These are phyloP conservation scores for Babyrousa celebensis DNA, from an alignment of 2,797 vertebrate genomes.

Conservation along the genomic window DNA sequence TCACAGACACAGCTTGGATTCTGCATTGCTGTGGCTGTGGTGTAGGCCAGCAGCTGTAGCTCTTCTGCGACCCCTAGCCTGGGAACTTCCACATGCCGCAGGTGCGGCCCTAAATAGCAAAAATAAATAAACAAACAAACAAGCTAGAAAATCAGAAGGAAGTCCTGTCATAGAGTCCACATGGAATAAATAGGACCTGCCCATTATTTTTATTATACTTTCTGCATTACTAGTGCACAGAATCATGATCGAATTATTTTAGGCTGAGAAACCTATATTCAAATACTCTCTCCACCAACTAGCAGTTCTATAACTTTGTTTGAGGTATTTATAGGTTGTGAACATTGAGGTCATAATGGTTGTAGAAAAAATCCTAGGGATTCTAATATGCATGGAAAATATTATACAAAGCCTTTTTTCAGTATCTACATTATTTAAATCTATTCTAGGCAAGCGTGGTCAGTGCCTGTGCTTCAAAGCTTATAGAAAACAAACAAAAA, in stretches of 20 bases:
- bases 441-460: background rate
- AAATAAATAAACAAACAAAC: too few species aligned
- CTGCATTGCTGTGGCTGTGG: too few species aligned
- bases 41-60: too few species aligned
- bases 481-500: background rate
- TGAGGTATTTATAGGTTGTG: background rate
- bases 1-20: too few species aligned
- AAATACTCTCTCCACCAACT: background rate
- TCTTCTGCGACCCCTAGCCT: too few species aligned
- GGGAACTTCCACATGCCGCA: too few species aligned
- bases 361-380: background rate
- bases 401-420: background rate
- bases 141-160: background rate
- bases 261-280: background rate
- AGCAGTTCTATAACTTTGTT: background rate
- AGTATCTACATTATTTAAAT: background rate
- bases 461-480: background rate
- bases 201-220: background rate
- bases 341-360: background rate
- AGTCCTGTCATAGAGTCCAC: background rate
- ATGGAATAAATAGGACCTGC: background rate
- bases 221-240: background rate
- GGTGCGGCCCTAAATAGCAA: too few species aligned
- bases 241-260: background rate
- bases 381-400: background rate